Percentiles rank a stretch among this genome's conserved stretches.
Conservation (phyloP, 2,888 invertebrate genomes). For the Thecocarcelia acutangulata region DNA sequence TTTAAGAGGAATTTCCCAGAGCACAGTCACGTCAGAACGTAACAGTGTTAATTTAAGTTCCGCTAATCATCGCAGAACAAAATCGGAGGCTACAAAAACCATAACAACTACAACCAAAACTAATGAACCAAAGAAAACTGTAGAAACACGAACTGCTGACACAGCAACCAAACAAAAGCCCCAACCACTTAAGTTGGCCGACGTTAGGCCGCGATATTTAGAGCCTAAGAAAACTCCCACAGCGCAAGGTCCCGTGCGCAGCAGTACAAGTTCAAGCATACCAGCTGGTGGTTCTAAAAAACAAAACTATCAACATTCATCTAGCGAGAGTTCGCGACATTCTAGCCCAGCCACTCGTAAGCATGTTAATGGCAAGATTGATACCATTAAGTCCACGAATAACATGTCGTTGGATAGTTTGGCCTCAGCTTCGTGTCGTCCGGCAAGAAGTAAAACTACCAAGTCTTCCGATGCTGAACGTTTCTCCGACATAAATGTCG, state of each 20-base stretch:
- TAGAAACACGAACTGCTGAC: conserved; percentile 48
- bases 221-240: conserved; percentile 82
- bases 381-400: conserved; percentile 77
- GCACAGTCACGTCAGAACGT: conserved; percentile 71
- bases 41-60: conserved; percentile 72
- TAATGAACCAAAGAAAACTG: conserved; percentile 58
- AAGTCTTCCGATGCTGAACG: conserved; percentile 71
- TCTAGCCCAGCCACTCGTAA: conserved; percentile 77
- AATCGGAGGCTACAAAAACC: conserved; percentile 78
- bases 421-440: conserved; percentile 76
- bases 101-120: conserved; percentile 40
- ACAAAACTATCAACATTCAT: conserved; percentile 79
- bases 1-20: conserved; percentile 74
- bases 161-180: conserved; percentile 64
- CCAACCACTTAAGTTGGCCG: conserved; percentile 72
- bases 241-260: conserved; percentile 75
- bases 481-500: conserved; percentile 77
- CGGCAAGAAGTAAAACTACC: conserved; percentile 69
- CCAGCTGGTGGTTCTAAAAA: conserved; percentile 75
- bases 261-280: conserved; percentile 79
- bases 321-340: conserved; percentile 81
- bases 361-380: conserved; percentile 67
- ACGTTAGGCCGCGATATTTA: conserved; percentile 84
- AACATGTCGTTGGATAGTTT: conserved; percentile 81
- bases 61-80: conserved; percentile 77